Conservation (phyloP, 2,113 vertebrate species). For the Rallus limicola region DNA sequence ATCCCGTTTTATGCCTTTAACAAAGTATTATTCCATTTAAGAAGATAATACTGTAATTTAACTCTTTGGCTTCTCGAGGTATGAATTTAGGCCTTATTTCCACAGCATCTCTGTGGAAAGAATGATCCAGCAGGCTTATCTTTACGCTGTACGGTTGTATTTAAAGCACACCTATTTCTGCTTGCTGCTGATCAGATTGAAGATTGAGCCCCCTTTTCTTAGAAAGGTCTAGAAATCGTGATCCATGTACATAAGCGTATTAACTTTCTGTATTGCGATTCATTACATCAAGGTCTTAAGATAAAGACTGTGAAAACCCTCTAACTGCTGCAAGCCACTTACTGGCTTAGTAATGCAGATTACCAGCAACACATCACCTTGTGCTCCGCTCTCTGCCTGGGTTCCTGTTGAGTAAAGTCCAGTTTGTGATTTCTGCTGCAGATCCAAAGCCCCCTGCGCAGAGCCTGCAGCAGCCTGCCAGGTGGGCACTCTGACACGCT, state of each 20-base stretch:
- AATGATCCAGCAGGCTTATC: neutral
- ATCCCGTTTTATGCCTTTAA: conserved; percentile 56
- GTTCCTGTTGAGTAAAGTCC: rapidly evolving
- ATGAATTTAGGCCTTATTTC: neutral
- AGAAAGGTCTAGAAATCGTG: conserved; percentile 14
- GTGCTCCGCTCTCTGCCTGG: rapidly evolving
- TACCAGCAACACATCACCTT: neutral
- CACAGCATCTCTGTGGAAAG: neutral
- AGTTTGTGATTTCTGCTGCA: neutral
- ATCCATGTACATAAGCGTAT: conserved; percentile 3
- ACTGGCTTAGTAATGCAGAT: conserved; percentile 21
- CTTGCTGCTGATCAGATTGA: neutral
- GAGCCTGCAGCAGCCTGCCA: neutral
- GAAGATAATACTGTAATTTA: conserved; percentile 33
- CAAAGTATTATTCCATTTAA: conserved; percentile 31
- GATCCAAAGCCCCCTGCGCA: neutral
- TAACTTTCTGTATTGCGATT: conserved; percentile 40
- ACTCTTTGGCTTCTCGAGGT: neutral
- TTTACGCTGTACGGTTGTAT: neutral
- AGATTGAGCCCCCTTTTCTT: neutral
- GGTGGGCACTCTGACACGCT: neutral
- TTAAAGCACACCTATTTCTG: neutral
- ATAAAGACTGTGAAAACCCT: conserved; percentile 40
- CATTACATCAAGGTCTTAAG: conserved; percentile 52
- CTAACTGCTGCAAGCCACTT: conserved; percentile 51